These are phyloP conservation scores for Dermochelys coriacea DNA, from an alignment of 2,797 vertebrate genomes.

Conservation along the genomic window DNA sequence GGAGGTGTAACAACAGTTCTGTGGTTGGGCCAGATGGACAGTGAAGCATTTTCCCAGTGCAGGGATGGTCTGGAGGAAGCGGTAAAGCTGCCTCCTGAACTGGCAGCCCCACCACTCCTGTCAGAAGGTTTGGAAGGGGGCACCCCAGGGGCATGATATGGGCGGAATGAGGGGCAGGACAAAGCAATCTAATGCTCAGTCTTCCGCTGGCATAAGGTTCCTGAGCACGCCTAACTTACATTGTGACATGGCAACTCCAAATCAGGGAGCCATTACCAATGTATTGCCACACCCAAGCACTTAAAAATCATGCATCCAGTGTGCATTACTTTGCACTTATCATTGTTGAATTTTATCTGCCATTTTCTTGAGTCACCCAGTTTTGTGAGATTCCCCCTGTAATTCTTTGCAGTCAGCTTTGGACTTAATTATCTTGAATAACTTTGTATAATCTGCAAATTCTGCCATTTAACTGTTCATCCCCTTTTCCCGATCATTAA, in stretches of 20 bases:
- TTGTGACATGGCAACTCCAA: not conserved
- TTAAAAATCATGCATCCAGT: not conserved
- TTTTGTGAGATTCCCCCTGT: no score
- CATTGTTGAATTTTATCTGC: no score
- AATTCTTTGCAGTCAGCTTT: no score
- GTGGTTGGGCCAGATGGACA: not conserved
- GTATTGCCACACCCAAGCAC: not conserved
- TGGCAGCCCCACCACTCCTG: not conserved
- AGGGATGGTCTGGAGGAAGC: not conserved
- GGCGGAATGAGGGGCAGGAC: fast-evolving
- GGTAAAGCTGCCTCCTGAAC: not conserved
- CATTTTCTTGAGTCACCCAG: no score
- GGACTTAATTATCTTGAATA: no score
- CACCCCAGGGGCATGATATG: not conserved
- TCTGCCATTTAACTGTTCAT: no score
- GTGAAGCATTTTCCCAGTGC: not conserved
- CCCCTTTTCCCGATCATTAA: no score
- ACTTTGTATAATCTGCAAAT: no score
- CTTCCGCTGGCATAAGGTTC: fast-evolving
- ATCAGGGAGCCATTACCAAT: not conserved
- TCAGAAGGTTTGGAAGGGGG: not conserved
- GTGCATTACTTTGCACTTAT: no score
- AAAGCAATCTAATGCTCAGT: fast-evolving
- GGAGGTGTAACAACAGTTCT: not conserved
- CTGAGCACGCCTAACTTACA: fast-evolving